Percentiles rank a stretch among this genome's conserved stretches.
These are phyloP conservation scores for Gobius niger DNA, from an alignment of 2,113 vertebrate genomes.

Conservation along the genomic window DNA sequence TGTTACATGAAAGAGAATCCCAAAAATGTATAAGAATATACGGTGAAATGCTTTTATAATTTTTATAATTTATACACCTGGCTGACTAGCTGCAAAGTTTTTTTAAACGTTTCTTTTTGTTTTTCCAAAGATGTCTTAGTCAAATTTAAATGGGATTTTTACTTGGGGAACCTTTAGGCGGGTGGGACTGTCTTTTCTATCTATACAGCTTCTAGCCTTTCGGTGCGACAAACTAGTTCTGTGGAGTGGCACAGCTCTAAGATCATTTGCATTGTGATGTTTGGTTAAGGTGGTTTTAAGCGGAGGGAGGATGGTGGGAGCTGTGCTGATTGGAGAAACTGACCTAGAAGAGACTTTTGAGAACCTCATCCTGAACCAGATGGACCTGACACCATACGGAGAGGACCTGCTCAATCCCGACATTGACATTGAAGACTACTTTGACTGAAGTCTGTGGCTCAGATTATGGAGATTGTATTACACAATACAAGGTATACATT, in stretches of 20 bases:
- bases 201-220: too few species aligned
- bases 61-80: too few species aligned
- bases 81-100: too few species aligned
- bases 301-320: slow-evolving; percentile 88
- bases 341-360: slow-evolving; percentile 98
- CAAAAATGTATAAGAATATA: too few species aligned
- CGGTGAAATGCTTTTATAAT: too few species aligned
- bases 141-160: too few species aligned
- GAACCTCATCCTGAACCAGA: slow-evolving; percentile 95
- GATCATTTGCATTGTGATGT: slow-evolving; percentile 5
- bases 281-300: slow-evolving; percentile 80
- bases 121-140: too few species aligned
- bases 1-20: too few species aligned
- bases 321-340: slow-evolving; percentile 91
- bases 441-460: slow-evolving; percentile 79
- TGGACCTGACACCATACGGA: slow-evolving; percentile 91
- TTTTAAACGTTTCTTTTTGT: too few species aligned
- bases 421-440: slow-evolving; percentile 97
- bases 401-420: slow-evolving; percentile 90
- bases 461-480: neutral
- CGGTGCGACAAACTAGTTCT: too few species aligned
- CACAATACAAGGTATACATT: neutral
- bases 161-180: too few species aligned
- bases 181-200: too few species aligned
- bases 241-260: neutral